These are phyloP conservation scores for Thymelicus lineola DNA, from an alignment of 2,888 invertebrate species.

Conservation along the genomic window DNA sequence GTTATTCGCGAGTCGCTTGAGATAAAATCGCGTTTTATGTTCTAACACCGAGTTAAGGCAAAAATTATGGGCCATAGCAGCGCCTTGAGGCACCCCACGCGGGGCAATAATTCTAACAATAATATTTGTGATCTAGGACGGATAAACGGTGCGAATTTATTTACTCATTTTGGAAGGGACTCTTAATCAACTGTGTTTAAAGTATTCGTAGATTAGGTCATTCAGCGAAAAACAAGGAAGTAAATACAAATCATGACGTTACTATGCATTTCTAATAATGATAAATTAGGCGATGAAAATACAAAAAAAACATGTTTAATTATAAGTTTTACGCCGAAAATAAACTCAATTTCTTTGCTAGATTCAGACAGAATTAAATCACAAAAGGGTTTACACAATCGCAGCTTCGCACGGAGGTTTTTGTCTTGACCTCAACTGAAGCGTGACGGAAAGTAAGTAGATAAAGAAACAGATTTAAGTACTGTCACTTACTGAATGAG, in stretches of 20 bases:
- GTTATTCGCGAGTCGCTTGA: slow-evolving; percentile 76
- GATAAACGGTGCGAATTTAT: slow-evolving; percentile 64
- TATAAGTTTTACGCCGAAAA: neutral
- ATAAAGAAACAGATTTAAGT: slow-evolving; percentile 30
- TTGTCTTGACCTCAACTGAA: slow-evolving; percentile 28
- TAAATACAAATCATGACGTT: no score
- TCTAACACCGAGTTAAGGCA: slow-evolving; percentile 82
- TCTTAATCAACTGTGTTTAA: neutral
- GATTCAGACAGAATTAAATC: slow-evolving; percentile 23
- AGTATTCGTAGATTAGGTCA: no score
- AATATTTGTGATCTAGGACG: slow-evolving; percentile 73
- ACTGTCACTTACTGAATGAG: slow-evolving; percentile 23
- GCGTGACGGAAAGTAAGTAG: slow-evolving; percentile 22
- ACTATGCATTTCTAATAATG: no score
- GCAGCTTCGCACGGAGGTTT: slow-evolving; percentile 19
- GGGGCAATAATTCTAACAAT: slow-evolving; percentile 74
- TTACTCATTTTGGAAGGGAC: slow-evolving; percentile 13
- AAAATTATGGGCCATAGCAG: slow-evolving; percentile 78
- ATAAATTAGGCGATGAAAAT: neutral
- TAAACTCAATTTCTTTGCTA: slow-evolving; percentile 20
- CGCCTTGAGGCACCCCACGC: slow-evolving; percentile 78
- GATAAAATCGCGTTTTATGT: slow-evolving; percentile 83
- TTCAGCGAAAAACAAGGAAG: no score
- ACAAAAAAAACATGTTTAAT: neutral
- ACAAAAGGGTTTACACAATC: slow-evolving; percentile 29